Percentiles rank a stretch among this genome's conserved stretches.
These are phyloP conservation scores for Heliocidaris erythrogramma DNA, from an alignment of 35 echinoderm and acorn worm species.

Conservation along the genomic window DNA sequence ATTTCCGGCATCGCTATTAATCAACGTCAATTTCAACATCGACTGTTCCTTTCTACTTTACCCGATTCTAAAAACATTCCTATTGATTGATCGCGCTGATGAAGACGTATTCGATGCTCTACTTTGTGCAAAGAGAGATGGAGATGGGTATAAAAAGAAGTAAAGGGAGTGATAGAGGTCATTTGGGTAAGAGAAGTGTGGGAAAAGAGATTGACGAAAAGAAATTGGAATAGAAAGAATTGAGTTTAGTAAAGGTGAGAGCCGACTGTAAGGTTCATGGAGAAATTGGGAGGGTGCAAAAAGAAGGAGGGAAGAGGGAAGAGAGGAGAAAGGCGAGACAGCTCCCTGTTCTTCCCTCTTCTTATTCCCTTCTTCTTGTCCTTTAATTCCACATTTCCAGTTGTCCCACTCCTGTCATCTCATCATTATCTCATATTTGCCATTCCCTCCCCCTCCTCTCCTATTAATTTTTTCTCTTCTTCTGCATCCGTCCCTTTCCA, in stretches of 20 bases:
- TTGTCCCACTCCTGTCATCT: too few relatives aligned
- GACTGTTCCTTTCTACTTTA: neutral
- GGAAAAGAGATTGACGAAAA: neutral
- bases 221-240: too few relatives aligned
- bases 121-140: neutral
- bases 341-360: too few relatives aligned
- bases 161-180: neutral
- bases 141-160: neutral
- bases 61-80: slow-evolving; percentile 9
- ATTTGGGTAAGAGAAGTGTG: neutral
- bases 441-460: too few relatives aligned
- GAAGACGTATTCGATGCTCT: neutral
- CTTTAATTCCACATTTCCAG: too few relatives aligned
- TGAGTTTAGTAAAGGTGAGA: too few relatives aligned
- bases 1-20: slow-evolving; percentile 32
- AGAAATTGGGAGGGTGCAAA: neutral
- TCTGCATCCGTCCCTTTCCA: neutral
- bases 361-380: too few relatives aligned
- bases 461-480: too few relatives aligned
- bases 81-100: neutral
- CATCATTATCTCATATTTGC: too few relatives aligned
- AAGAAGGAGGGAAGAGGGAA: neutral
- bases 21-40: slow-evolving; percentile 28
- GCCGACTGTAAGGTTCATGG: too few relatives aligned
- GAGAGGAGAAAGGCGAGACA: neutral